A percentile compares a stretch with the other conserved stretches of the same genome.
These are phyloP conservation scores for Ganaspis brasiliensis DNA, from an alignment of 2,888 invertebrate genomes.

Conservation along the genomic window DNA sequence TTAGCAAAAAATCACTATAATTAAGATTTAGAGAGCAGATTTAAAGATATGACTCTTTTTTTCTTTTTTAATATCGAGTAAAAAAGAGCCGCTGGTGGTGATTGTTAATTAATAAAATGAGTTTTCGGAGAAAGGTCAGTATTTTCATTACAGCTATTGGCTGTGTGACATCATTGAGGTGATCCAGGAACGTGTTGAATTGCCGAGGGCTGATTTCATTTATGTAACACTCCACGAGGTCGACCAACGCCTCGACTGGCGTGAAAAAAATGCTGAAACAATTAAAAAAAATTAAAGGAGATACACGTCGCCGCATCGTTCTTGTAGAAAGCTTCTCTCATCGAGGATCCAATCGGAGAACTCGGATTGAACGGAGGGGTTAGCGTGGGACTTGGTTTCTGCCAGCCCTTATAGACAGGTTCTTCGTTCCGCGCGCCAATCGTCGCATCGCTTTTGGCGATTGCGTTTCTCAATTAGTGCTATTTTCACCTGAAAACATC, in stretches of 20 bases:
- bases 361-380: slow-evolving; percentile 56
- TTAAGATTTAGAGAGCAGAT: too few relatives aligned
- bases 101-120: not conserved
- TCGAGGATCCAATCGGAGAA: slow-evolving; percentile 57
- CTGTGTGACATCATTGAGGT: slow-evolving; percentile 15
- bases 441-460: slow-evolving; percentile 53
- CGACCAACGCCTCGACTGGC: slow-evolving; percentile 5
- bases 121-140: not conserved
- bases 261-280: slow-evolving; percentile 38
- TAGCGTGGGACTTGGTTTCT: slow-evolving; percentile 60
- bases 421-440: slow-evolving; percentile 60
- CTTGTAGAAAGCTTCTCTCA: slow-evolving; percentile 43
- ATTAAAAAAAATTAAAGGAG: slow-evolving; percentile 37
- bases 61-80: not conserved
- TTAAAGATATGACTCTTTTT: too few relatives aligned
- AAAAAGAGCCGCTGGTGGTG: not conserved
- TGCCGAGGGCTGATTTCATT: slow-evolving; percentile 24
- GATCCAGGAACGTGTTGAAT: not conserved
- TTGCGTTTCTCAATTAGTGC: slow-evolving; percentile 39
- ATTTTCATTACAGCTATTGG: slow-evolving; percentile 6
- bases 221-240: slow-evolving; percentile 26
- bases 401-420: slow-evolving; percentile 62
- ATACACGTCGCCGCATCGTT: slow-evolving; percentile 34
- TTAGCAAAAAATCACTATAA: too few relatives aligned
- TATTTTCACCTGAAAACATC: not conserved